phyloP scores from a whole-genome alignment of 2,113 vertebrate species.

The Petrocephalus microphthalmus region DNA sequence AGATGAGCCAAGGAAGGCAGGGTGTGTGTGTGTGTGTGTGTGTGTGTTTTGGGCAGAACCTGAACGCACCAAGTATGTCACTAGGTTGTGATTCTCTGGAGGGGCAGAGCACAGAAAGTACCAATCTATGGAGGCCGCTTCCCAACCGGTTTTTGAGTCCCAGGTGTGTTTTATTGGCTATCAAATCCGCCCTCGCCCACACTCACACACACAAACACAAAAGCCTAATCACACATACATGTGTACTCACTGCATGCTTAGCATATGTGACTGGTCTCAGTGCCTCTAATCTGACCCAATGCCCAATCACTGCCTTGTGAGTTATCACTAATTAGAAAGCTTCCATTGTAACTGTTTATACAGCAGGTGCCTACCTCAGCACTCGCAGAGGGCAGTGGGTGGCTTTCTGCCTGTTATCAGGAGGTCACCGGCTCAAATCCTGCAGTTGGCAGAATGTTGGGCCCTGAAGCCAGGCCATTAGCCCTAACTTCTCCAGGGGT shows the following conservation, averaged over 20 bases:
- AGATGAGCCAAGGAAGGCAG: not conserved
- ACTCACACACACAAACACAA: conserved; percentile 12
- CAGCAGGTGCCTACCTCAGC: not conserved
- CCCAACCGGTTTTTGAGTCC: conserved; percentile 19
- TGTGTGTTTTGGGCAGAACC: not conserved
- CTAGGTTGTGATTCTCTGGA: not conserved
- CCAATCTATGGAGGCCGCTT: not conserved
- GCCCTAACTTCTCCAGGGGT: not conserved
- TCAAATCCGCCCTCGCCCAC: not conserved
- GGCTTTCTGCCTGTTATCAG: not conserved
- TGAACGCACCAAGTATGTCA: not conserved
- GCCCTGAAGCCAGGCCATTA: not conserved
- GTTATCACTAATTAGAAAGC: not conserved
- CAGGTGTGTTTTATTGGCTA: conserved; percentile 28
- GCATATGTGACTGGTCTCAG: not conserved
- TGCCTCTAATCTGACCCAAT: not conserved
- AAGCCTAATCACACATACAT: conserved; percentile 22
- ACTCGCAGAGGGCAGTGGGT: not conserved
- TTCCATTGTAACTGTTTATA: not conserved
- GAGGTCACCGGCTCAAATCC: not conserved
- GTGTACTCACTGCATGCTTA: conserved; percentile 11
- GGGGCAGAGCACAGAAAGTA: not conserved
- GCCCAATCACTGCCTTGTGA: not conserved
- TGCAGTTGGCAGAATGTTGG: not conserved
- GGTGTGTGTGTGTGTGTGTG: not conserved